These are phyloP conservation scores for Diadegma fenestrale DNA, from an alignment of 2,888 invertebrate species.

Conservation along the genomic window DNA sequence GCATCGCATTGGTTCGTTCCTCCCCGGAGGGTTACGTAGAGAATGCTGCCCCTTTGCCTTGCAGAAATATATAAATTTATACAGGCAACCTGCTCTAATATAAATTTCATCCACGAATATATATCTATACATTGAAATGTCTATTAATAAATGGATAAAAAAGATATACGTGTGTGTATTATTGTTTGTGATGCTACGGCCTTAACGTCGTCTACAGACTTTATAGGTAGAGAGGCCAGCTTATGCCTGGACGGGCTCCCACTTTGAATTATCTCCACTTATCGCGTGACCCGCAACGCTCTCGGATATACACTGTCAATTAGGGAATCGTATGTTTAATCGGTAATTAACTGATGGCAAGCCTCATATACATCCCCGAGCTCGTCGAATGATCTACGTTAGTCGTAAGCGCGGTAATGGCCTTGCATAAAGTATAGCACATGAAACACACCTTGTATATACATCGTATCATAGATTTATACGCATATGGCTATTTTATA, in stretches of 20 bases:
- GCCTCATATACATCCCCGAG: conserved; percentile 10
- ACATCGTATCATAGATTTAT: neutral
- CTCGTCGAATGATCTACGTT: conserved; percentile 57
- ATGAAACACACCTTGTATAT: conserved; percentile 17
- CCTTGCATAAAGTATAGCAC: conserved; percentile 8
- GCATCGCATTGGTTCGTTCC: too few relatives aligned
- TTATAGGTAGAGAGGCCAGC: neutral
- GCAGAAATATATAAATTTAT: conserved; percentile 45
- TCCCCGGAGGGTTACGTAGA: conserved; percentile 18
- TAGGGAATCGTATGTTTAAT: conserved; percentile 59
- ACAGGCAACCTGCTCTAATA: conserved; percentile 42
- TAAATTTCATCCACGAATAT: conserved; percentile 4
- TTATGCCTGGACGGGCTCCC: conserved; percentile 26
- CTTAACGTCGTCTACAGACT: neutral
- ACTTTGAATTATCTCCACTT: conserved; percentile 63
- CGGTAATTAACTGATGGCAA: conserved; percentile 59
- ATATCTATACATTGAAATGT: conserved; percentile 1
- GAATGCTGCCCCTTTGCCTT: conserved; percentile 14
- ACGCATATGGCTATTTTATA: conserved; percentile 12
- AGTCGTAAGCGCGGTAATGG: conserved; percentile 42
- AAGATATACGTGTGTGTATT: neutral
- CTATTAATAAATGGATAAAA: neutral
- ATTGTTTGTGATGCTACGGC: neutral
- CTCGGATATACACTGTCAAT: conserved; percentile 60
- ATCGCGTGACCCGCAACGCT: conserved; percentile 64